These are phyloP conservation scores for Pseudorectes ferrugineus DNA, from an alignment of 2,113 vertebrate genomes.

Conservation along the genomic window DNA sequence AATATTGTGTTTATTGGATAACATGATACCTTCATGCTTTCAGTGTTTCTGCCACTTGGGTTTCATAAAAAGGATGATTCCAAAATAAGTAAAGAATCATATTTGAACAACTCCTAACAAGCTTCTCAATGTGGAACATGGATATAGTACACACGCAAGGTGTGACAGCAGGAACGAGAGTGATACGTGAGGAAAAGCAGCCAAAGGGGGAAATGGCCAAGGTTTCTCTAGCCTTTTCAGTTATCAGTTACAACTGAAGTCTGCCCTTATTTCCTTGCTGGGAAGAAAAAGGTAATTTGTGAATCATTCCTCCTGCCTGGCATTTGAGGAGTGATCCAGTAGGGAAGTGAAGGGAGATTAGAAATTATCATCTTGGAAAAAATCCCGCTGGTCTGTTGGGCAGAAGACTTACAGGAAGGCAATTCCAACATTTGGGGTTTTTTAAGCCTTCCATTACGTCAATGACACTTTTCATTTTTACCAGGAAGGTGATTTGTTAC, in stretches of 20 bases:
- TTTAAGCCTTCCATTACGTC: background rate
- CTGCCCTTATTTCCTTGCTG: background rate
- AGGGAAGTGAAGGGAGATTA: background rate
- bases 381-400: rapidly evolving
- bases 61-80: background rate
- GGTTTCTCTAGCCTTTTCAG: background rate
- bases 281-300: background rate
- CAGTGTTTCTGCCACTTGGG: background rate
- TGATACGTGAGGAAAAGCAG: background rate
- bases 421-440: background rate
- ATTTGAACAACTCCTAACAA: background rate
- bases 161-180: background rate
- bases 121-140: background rate
- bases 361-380: background rate
- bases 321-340: background rate
- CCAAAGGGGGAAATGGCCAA: background rate
- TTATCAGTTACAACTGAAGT: background rate
- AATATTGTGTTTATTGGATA: conserved; percentile 6
- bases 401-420: background rate
- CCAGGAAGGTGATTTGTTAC: background rate
- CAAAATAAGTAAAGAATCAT: background rate
- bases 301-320: background rate
- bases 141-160: background rate
- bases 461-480: background rate
- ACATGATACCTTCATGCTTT: background rate